Base-by-base conservation (phyloP, 1,140 invertebrate species). In the Drosophila mojavensis region DNA sequence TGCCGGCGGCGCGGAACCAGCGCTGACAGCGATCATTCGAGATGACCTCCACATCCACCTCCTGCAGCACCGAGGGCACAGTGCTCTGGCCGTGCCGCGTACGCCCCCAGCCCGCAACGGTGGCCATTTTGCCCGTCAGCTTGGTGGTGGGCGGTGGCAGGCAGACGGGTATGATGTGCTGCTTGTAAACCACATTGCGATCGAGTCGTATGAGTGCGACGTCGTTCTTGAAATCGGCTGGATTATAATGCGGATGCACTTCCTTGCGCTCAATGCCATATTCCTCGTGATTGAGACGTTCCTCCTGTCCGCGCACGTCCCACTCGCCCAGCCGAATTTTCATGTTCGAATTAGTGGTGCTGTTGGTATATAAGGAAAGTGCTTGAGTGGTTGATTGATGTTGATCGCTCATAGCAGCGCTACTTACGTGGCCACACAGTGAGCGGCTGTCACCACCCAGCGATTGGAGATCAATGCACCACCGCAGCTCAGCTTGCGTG, bases 391-490 rank as follows among this genome's bases (percentile, higher is more conserved):
- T 17, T 9, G 47, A 24, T 13, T 9, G 11, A 10, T 7, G 13
- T n/a, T 0, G 20, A 26, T 0, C 7, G 0, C 20, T 13, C 1
- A 5, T 1, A 6, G 17, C 7, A 2, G 9, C 4, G 9, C 24
- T 17, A 95, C 96, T 96, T 92, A 97, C 96, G 96, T 97, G 70
- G 96, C 96, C 58, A 97, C 96, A 92, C 97, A 98, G 92, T 98
- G 97, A 17, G 97, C 97, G 1, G 97, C 97, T 0, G 97, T 98
- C 6, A 98, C 95, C 2, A 98, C 96, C 97, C 97, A 98, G 93
- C 96, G 93, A 78, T 98, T 96, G 67, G 97, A 97, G 58, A 98
- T 93, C n/a, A 98, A 93, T 1, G 97, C 97, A 4, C 97, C 98
- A 1, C 98, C 97, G 90, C 97, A 98, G 2, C 97, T 97, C 3